Base-by-base conservation (phyloP, 2,888 invertebrate species). In the Peribatodes rhomboidaria region DNA sequence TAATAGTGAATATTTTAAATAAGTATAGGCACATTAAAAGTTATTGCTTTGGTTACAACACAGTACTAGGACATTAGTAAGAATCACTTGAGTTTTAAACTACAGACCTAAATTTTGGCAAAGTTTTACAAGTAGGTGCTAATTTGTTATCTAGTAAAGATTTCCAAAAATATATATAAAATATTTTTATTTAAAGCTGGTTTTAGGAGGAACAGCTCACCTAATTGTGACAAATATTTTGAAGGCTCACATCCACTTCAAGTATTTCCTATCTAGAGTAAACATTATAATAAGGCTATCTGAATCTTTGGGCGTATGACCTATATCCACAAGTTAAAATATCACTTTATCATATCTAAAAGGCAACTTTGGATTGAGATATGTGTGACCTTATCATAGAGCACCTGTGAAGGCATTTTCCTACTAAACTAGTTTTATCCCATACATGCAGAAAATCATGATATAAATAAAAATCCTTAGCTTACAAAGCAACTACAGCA, bases 21-120 rank as follows among this genome's bases (percentile, higher is more conserved):
- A 84, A 87, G 84, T 77, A 88, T 89, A 92, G 90, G 89, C 90
- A 91, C 88, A 88, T 88, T 84, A 85, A 79, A 84, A 82, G 85
- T 89, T 92, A 92, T 92, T 92, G 92, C 92, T 92, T 92, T 92
- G 92, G 92, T 91, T 91, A 88, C 85, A 90, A 88, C 87, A 89
- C 86, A 91, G 87, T 89, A 84, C 81, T 62, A 57, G 49, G 20
- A 62, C 87, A 84, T 77, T 81, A 77, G 80, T 85, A 85, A 84
- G 81, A 87, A 86, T 88, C 84, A 88, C 89, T 87, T 86, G 78
- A 85, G 85, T 86, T 87, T 87, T 89, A 56, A 8, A 39, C 31
- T 56, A 83, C n/a, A n/a, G n/a, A n/a, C 87, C 89, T 90, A 90
- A 88, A 89, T 86, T 90, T 92, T 92, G 91, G 91, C 90, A 90